Conservation (phyloP, 2,797 vertebrate genomes). For the Spheniscus humboldti region DNA sequence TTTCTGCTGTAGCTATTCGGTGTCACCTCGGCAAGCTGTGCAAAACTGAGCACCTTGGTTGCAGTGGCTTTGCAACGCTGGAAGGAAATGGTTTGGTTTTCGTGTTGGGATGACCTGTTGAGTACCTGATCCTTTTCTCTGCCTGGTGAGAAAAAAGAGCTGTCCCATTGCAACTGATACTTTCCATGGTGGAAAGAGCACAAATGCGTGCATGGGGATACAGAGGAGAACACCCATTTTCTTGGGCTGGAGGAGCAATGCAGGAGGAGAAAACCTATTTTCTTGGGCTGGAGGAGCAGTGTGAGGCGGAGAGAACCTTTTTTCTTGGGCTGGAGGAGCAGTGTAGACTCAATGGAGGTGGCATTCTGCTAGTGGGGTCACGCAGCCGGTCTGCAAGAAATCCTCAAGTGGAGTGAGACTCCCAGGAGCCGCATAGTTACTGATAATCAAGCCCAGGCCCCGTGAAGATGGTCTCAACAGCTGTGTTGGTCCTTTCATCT, state of each 20-base stretch:
- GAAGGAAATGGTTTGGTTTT: background rate
- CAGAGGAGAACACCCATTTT: background rate
- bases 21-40: background rate
- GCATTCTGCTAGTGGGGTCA: background rate
- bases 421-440: background rate
- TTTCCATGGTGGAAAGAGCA: background rate
- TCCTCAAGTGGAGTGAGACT: background rate
- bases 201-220: fast-evolving
- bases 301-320: too few species aligned
- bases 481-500: background rate
- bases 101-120: background rate
- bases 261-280: background rate
- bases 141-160: background rate
- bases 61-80: fast-evolving
- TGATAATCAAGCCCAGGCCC: background rate
- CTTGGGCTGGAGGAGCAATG: background rate
- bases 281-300: background rate
- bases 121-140: background rate
- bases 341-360: background rate
- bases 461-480: background rate
- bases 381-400: background rate
- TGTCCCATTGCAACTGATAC: background rate
- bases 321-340: background rate
- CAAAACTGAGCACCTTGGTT: fast-evolving
- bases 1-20: background rate